Base-by-base conservation (phyloP, 2,113 vertebrate species). In the Glareola pratincola region DNA sequence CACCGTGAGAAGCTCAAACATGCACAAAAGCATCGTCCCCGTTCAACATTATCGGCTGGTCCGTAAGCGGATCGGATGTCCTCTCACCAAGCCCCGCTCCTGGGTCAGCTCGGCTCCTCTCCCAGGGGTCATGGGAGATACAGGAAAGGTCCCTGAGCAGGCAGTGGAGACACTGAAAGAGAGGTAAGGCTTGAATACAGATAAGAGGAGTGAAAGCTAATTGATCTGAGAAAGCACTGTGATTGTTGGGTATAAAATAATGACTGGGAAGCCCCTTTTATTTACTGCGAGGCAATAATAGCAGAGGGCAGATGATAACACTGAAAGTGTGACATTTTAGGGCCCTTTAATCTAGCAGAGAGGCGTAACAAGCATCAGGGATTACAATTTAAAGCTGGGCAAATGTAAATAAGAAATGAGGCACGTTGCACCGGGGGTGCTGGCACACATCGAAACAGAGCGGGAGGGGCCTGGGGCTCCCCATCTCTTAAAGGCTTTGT, bases 221-320 rank as follows among this genome's bases (percentile, higher is more conserved):
- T 96, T 96, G 74, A 92, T 96, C 89, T 90, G 67, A 60, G 88
- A 94, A 96, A 82, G 54, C 47, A 41, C 71, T 36, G 50, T 79
- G 69, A 82, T 87, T 88, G 54, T 76, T 54, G 63, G 74, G n/a
- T 94, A 96, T 92, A 92, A 96, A 95, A 96, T 96, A 96, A 96
- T 97, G 92, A 66, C 66, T 88, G 68, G 67, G 82, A 94, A 94
- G 66, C 81, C 78, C 50, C 23, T 88, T 96, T 91, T 90, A 84
- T 95, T 97, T 96, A 85, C 66, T 78, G 80, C 1, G 14, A 87
- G 68, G 63, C 74, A 94, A 62, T 79, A 94, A 96, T 64, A 90
- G 66, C 74, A 85, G 80, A 90, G 66, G 66, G 53, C 45, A 94
- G 84, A 41, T 81, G 57, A 91, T 95, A 94, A 94, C 66, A 50